Evolutionary conservation across 37 sponge, comb jelly and placozoan species (phyloP).

Genomic region (Eunapius fragilis): DNA sequence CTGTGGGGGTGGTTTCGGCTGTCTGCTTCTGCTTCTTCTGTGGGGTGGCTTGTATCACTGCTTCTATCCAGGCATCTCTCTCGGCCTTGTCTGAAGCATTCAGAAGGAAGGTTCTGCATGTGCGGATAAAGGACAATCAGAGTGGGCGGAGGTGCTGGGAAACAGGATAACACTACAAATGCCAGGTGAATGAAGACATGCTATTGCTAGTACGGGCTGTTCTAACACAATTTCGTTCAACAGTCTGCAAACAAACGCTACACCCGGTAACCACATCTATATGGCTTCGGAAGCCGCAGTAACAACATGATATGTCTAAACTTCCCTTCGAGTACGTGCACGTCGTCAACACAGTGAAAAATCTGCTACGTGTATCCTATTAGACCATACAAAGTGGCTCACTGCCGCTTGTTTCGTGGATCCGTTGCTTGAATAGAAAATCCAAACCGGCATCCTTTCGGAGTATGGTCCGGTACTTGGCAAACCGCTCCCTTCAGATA

Average conservation of each 20-base stretch:
- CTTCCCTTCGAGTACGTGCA: too few relatives aligned
- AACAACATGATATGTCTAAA: too few relatives aligned
- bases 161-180: background rate
- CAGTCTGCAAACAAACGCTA: too few relatives aligned
- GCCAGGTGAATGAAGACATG: too few relatives aligned
- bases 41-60: slow-evolving; percentile 32
- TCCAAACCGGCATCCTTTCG: slow-evolving; percentile 73
- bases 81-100: slow-evolving; percentile 68
- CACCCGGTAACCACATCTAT: too few relatives aligned
- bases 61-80: slow-evolving; percentile 59
- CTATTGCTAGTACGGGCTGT: too few relatives aligned
- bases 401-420: slow-evolving; percentile 77
- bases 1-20: background rate
- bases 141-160: background rate
- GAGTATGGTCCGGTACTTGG: slow-evolving; percentile 38
- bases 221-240: too few relatives aligned
- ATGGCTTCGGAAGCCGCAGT: too few relatives aligned
- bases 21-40: background rate
- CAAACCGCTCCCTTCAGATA: slow-evolving; percentile 51
- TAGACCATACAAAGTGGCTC: background rate
- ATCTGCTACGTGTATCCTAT: background rate
- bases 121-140: too few relatives aligned
- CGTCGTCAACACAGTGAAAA: background rate
- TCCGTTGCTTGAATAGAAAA: slow-evolving; percentile 61
- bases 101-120: slow-evolving; percentile 48